Percentiles rank a stretch among this genome's conserved stretches.
phyloP scores from a whole-genome alignment of 2,797 vertebrate genomes.

The Notolabrus celidotus region DNA sequence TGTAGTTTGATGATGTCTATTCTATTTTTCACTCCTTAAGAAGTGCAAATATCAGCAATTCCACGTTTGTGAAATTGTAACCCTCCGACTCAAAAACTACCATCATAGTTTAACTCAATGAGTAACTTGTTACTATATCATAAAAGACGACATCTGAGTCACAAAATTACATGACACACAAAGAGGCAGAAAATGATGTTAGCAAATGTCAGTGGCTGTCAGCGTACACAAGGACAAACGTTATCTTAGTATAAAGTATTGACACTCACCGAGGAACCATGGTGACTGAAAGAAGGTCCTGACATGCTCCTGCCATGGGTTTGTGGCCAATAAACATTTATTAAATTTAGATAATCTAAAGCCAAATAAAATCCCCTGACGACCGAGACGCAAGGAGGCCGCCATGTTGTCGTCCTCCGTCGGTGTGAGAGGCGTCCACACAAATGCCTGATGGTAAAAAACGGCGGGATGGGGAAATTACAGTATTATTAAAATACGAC shows the following conservation, averaged over 20 bases:
- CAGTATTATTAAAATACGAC: accelerated
- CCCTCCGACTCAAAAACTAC: too few species aligned
- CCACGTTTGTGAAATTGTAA: too few species aligned
- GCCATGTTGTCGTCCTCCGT: constrained; percentile 84
- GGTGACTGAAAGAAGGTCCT: constrained; percentile 77
- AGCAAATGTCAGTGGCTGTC: constrained; percentile 21
- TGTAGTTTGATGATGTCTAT: too few species aligned
- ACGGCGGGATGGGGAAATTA: accelerated
- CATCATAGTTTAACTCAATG: too few species aligned
- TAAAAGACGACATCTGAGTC: background rate
- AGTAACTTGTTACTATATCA: accelerated
- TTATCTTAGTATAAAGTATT: background rate
- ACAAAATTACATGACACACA: background rate
- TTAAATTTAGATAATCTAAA: constrained; percentile 68
- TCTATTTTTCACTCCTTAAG: too few species aligned
- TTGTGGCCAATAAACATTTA: constrained; percentile 56
- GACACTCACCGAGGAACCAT: constrained; percentile 79
- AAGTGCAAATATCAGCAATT: too few species aligned
- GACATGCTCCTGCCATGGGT: constrained; percentile 55
- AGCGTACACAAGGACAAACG: background rate
- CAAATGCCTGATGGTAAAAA: constrained; percentile 68
- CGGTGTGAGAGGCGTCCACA: constrained; percentile 20
- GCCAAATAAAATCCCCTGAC: constrained; percentile 76
- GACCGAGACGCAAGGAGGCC: constrained; percentile 85
- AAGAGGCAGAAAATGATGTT: background rate